A percentile compares a stretch with the other conserved stretches of the same genome.
Evolutionary conservation across 2,888 invertebrate species (phyloP).

Genomic region (Galeopsomyia nigrocyanea): DNA sequence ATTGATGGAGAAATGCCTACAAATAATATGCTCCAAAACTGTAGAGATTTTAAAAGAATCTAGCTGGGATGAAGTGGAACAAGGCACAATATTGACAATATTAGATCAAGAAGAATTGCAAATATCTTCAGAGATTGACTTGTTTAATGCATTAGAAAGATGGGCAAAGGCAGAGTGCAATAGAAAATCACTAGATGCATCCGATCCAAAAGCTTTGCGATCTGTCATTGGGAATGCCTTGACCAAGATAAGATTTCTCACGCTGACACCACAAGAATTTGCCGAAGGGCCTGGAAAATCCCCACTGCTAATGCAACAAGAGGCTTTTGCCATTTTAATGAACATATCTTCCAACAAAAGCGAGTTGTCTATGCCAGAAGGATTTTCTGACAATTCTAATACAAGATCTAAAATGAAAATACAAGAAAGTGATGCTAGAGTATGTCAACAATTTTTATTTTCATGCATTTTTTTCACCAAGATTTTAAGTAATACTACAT

Average conservation of each 20-base stretch:
- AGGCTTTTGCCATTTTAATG: slow-evolving; percentile 85
- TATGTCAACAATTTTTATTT: neutral
- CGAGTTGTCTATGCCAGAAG: slow-evolving; percentile 80
- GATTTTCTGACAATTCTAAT: slow-evolving; percentile 73
- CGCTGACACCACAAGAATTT: slow-evolving; percentile 84
- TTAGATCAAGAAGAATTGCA: slow-evolving; percentile 82
- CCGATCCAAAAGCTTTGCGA: slow-evolving; percentile 58
- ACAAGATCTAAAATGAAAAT: slow-evolving; percentile 28
- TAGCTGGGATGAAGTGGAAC: slow-evolving; percentile 84
- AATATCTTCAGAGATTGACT: slow-evolving; percentile 81
- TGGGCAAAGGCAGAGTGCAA: slow-evolving; percentile 75
- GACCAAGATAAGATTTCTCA: slow-evolving; percentile 85
- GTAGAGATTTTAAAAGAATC: slow-evolving; percentile 81
- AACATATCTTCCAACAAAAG: slow-evolving; percentile 81
- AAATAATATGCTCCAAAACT: slow-evolving; percentile 84
- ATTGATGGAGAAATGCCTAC: slow-evolving; percentile 85
- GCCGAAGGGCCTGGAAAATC: slow-evolving; percentile 86
- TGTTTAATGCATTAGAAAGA: slow-evolving; percentile 80
- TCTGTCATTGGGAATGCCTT: slow-evolving; percentile 74
- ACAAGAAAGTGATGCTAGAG: slow-evolving; percentile 19
- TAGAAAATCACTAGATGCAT: slow-evolving; percentile 68
- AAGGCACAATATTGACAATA: slow-evolving; percentile 81
- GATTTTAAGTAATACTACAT: neutral
- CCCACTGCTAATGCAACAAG: slow-evolving; percentile 79
- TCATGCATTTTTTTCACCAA: neutral